A percentile compares a stretch with the other conserved stretches of the same genome.
These are phyloP conservation scores for Omphaloscelis lunosa DNA, from an alignment of 2,888 invertebrate genomes.

Conservation along the genomic window DNA sequence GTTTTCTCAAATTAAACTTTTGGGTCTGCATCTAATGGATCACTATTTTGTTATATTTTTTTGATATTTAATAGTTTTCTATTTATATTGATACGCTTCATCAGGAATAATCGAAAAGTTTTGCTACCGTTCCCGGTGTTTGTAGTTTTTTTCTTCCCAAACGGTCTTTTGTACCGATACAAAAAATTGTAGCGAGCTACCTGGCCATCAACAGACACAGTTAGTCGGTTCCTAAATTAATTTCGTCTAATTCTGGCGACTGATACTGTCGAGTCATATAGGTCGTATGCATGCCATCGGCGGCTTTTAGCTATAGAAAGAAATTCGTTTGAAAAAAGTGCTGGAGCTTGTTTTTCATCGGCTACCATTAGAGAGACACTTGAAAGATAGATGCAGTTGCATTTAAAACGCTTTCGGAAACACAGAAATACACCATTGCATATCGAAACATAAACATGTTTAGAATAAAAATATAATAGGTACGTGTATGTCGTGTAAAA, in stretches of 20 bases:
- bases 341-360: conserved; percentile 82
- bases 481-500: conserved; percentile 43
- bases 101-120: conserved; percentile 82
- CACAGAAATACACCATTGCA: conserved; percentile 43
- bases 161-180: conserved; percentile 73
- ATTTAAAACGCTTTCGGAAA: conserved; percentile 65
- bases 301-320: conserved; percentile 79
- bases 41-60: conserved; percentile 75
- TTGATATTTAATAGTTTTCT: conserved; percentile 83
- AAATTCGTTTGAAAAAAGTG: conserved; percentile 76
- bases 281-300: conserved; percentile 81
- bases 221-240: conserved; percentile 83
- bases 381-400: conserved; percentile 83
- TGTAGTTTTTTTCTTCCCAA: conserved; percentile 73
- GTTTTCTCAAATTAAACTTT: conserved; percentile 74
- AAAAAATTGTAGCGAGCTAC: conserved; percentile 77
- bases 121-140: conserved; percentile 86
- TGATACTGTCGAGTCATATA: conserved; percentile 86
- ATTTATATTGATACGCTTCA: conserved; percentile 85
- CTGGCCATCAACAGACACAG: conserved; percentile 80
- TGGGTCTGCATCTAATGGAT: conserved; percentile 73
- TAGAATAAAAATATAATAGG: conserved; percentile 42
- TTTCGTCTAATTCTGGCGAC: conserved; percentile 83
- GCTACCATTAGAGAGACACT: conserved; percentile 86
- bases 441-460: conserved; percentile 38